phyloP scores from a whole-genome alignment of 2,797 vertebrate species.

The Phalanger gymnotis region DNA sequence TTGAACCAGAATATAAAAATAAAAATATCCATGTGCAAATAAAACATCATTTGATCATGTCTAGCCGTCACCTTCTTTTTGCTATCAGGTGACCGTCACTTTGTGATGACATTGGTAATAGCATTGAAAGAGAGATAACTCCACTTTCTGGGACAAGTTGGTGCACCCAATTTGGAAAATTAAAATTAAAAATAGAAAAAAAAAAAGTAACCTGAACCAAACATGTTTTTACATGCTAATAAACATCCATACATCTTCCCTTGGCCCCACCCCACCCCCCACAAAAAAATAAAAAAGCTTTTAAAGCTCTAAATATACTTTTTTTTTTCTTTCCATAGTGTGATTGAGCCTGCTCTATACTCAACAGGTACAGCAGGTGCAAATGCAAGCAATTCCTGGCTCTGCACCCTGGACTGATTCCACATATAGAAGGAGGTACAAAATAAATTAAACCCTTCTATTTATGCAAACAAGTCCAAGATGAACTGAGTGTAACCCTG shows the following conservation, averaged over 20 bases:
- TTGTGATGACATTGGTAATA: slow-evolving; percentile 62
- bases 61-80: slow-evolving; percentile 59
- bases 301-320: slow-evolving; percentile 79
- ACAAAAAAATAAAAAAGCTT: slow-evolving; percentile 79
- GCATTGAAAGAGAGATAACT: slow-evolving; percentile 72
- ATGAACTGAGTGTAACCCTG: slow-evolving; percentile 76
- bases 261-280: slow-evolving; percentile 55
- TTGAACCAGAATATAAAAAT: slow-evolving; percentile 78
- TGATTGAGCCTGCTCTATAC: slow-evolving; percentile 77
- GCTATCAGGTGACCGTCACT: slow-evolving; percentile 69
- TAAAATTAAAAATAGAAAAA: neutral
- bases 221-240: slow-evolving; percentile 58
- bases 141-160: slow-evolving; percentile 69
- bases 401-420: slow-evolving; percentile 67
- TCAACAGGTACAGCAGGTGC: slow-evolving; percentile 76
- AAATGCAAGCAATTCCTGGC: slow-evolving; percentile 77
- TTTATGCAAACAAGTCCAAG: slow-evolving; percentile 73
- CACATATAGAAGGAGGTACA: slow-evolving; percentile 70
- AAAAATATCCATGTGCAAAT: slow-evolving; percentile 78
- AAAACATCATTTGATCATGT: slow-evolving; percentile 70
- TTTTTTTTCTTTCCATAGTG: slow-evolving; percentile 75
- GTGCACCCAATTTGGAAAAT: slow-evolving; percentile 67
- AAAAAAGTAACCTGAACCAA: neutral
- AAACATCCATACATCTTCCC: slow-evolving; percentile 66
- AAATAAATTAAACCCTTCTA: slow-evolving; percentile 81